phyloP scores from a whole-genome alignment of 37 sponge, comb jelly and placozoan species.

The Halisarca cf. caerulea region DNA sequence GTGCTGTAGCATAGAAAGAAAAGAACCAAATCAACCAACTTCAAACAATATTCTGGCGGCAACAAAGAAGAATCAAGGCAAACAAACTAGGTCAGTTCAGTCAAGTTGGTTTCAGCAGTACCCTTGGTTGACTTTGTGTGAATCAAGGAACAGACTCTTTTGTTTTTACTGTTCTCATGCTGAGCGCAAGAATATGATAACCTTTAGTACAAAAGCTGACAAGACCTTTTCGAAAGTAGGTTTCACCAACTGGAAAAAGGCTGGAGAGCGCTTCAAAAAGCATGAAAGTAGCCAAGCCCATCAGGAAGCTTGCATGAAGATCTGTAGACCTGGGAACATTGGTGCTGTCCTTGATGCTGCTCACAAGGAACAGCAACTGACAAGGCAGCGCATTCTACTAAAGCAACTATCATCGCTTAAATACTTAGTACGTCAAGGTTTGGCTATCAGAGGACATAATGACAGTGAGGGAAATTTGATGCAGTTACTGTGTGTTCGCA shows the following conservation, averaged over 20 bases:
- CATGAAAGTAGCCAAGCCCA: background rate
- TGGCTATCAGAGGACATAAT: constrained; percentile 51
- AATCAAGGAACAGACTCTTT: constrained; percentile 7
- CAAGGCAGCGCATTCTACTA: background rate
- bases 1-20: background rate
- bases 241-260: constrained; percentile 35
- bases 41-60: background rate
- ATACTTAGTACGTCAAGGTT: constrained; percentile 42
- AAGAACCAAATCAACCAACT: constrained; percentile 5
- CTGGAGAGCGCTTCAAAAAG: too few species aligned
- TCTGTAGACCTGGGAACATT: background rate
- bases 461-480: constrained; percentile 49
- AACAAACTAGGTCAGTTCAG: background rate
- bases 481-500: constrained; percentile 33
- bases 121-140: constrained; percentile 13
- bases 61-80: constrained; percentile 16
- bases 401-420: constrained; percentile 3
- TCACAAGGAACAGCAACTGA: background rate
- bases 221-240: constrained; percentile 21
- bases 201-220: background rate
- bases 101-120: constrained; percentile 9
- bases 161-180: constrained; percentile 4
- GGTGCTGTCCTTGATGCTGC: too few species aligned
- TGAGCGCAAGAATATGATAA: background rate
- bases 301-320: background rate